phyloP scores from a whole-genome alignment of 2,797 vertebrate species.

The Diplodus puntazzo region DNA sequence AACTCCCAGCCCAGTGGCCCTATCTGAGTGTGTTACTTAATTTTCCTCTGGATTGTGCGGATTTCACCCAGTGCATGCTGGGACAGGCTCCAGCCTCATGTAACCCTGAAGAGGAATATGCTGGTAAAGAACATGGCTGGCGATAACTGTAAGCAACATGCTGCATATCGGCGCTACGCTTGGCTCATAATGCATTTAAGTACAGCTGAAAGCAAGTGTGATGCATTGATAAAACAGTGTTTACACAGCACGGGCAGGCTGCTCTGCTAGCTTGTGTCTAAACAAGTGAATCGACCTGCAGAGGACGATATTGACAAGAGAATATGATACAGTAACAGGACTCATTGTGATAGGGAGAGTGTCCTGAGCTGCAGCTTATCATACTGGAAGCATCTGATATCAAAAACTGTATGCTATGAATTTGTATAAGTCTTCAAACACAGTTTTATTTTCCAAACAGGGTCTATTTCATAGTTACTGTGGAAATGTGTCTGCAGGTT shows the following conservation, averaged over 20 bases:
- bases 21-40: not conserved
- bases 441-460: not conserved
- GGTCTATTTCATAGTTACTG: conserved; percentile 4
- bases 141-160: not conserved
- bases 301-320: conserved; percentile 15
- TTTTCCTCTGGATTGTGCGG: conserved; percentile 22
- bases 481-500: not conserved
- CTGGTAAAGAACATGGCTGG: not conserved
- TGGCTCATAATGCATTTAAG: too few species aligned
- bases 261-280: not conserved
- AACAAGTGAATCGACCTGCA: conserved; percentile 3
- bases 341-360: not conserved
- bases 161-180: not conserved
- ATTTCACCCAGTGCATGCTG: conserved; percentile 13
- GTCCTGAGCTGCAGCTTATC: not conserved
- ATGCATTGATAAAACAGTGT: not conserved
- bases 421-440: not conserved
- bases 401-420: conserved; percentile 12
- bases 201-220: not conserved
- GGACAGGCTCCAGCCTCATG: conserved; percentile 17
- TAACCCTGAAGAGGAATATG: not conserved
- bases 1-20: conserved; percentile 11
- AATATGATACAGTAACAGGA: conserved; percentile 16
- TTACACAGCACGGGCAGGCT: not conserved
- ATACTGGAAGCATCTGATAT: conserved; percentile 14